Evolutionary conservation across 2,797 vertebrate genomes (phyloP).

Genomic region (Trematomus bernacchii): DNA sequence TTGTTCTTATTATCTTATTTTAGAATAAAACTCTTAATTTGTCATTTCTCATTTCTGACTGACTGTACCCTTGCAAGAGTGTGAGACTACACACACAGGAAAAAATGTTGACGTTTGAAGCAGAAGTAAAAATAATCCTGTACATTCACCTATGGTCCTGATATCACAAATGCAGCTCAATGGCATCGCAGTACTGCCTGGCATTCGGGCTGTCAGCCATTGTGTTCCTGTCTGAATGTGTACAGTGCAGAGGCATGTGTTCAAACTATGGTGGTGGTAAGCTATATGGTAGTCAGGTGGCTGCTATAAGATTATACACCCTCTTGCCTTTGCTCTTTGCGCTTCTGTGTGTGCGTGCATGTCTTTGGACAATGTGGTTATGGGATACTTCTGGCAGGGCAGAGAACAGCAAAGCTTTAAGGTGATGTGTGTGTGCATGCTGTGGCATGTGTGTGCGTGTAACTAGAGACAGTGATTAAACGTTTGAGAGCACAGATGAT

Average conservation of each 20-base stretch:
- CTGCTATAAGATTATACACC: slow-evolving; percentile 63
- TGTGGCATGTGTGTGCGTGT: slow-evolving; percentile 40
- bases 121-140: slow-evolving; percentile 65
- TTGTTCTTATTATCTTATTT: not conserved
- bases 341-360: slow-evolving; percentile 47
- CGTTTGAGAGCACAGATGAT: slow-evolving; percentile 82
- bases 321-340: slow-evolving; percentile 65
- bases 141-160: slow-evolving; percentile 43
- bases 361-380: slow-evolving; percentile 74
- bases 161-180: slow-evolving; percentile 55
- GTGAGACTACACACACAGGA: not conserved
- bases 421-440: slow-evolving; percentile 44
- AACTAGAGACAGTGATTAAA: slow-evolving; percentile 85
- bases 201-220: slow-evolving; percentile 69
- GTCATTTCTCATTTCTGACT: not conserved
- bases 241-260: slow-evolving; percentile 63
- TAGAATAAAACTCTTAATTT: not conserved
- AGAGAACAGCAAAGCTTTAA: slow-evolving; percentile 69
- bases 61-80: slow-evolving; percentile 1
- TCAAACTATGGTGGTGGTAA: slow-evolving; percentile 61
- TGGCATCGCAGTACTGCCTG: slow-evolving; percentile 55
- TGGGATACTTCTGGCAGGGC: slow-evolving; percentile 65
- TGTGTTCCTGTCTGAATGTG: slow-evolving; percentile 70
- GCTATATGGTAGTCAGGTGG: slow-evolving; percentile 76
- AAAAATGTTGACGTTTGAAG: slow-evolving; percentile 31